A percentile compares a stretch with the other conserved stretches of the same genome.
phyloP scores from a whole-genome alignment of 2,113 vertebrate species.

The Sylvicapra grimmia region DNA sequence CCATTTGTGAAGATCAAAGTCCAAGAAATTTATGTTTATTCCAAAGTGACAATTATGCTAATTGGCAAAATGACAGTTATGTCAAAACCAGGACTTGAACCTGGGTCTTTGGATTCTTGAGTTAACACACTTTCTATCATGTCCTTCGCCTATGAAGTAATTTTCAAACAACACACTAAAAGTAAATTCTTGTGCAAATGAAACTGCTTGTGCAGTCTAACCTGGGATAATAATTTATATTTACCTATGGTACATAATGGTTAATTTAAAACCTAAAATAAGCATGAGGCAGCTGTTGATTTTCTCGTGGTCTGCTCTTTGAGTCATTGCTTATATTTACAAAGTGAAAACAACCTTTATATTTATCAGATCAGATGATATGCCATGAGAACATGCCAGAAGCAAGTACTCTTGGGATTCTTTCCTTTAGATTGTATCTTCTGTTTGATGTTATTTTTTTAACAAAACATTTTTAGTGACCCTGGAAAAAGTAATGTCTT shows the following conservation, averaged over 20 bases:
- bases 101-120: not conserved
- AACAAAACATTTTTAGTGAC: not conserved
- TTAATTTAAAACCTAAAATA: conserved; percentile 17
- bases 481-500: conserved; percentile 6
- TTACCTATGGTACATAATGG: not conserved
- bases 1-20: not conserved
- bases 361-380: not conserved
- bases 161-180: not conserved
- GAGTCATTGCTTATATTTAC: not conserved
- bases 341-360: not conserved
- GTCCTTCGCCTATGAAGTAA: not conserved
- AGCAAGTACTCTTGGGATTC: not conserved
- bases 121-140: not conserved
- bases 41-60: not conserved
- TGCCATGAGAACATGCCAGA: not conserved
- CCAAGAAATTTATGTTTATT: not conserved
- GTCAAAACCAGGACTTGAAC: not conserved
- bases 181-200: not conserved
- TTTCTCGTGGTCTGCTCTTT: not conserved
- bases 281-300: not conserved
- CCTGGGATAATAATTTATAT: not conserved
- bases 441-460: not conserved
- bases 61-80: not conserved
- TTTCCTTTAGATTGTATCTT: not conserved
- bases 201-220: not conserved